These are phyloP conservation scores for Pithys albifrons DNA, from an alignment of 2,113 vertebrate genomes.

Conservation along the genomic window DNA sequence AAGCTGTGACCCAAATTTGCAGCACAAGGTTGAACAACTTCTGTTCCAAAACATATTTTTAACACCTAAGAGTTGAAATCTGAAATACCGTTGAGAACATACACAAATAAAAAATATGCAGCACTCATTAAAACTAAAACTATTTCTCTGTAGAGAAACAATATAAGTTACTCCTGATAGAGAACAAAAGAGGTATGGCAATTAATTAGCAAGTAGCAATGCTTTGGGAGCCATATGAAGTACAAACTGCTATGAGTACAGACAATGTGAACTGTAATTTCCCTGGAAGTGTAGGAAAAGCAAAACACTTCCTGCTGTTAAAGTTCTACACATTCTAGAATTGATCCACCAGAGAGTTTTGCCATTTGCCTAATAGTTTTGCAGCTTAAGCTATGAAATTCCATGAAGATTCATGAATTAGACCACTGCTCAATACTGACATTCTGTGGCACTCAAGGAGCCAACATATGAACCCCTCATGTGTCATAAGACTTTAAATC, in stretches of 20 bases:
- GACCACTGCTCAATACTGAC: background rate
- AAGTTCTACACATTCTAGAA: background rate
- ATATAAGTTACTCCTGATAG: background rate
- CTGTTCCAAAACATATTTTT: background rate
- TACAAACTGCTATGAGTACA: background rate
- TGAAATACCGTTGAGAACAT: background rate
- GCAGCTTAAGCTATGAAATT: background rate
- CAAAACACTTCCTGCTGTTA: background rate
- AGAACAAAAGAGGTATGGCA: background rate
- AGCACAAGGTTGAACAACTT: background rate
- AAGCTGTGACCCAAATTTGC: background rate
- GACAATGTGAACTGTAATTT: background rate
- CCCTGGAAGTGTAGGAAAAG: background rate
- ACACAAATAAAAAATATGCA: background rate
- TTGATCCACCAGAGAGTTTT: background rate
- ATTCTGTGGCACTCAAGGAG: background rate
- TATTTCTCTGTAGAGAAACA: background rate
- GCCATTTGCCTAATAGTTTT: background rate
- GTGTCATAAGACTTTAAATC: background rate
- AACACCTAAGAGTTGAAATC: accelerated
- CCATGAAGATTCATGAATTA: background rate
- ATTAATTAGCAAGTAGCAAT: background rate
- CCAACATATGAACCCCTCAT: background rate
- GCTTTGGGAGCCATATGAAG: background rate
- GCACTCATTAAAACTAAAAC: background rate